These are phyloP conservation scores for Aviceda subcristata DNA, from an alignment of 2,113 vertebrate genomes.

Conservation along the genomic window DNA sequence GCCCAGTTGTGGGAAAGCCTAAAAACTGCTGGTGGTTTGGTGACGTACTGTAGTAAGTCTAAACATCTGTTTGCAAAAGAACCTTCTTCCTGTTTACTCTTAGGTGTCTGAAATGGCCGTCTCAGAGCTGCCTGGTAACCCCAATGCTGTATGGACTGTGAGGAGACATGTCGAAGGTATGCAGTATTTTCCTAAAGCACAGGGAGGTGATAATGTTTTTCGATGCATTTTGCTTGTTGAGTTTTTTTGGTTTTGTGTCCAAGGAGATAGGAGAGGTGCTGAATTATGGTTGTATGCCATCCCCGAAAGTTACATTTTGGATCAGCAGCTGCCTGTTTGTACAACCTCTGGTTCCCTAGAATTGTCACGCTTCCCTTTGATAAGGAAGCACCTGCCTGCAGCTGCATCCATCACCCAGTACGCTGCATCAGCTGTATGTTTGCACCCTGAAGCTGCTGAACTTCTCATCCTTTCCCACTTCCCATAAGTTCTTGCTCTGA, in stretches of 20 bases:
- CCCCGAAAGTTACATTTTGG: not conserved
- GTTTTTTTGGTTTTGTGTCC: not conserved
- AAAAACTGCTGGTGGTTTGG: not conserved
- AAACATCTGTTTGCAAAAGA: not conserved
- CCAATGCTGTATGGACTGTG: slow-evolving; percentile 98
- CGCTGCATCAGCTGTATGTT: not conserved
- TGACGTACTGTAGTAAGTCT: not conserved
- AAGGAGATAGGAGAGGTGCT: not conserved
- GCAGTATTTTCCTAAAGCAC: not conserved
- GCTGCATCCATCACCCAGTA: not conserved
- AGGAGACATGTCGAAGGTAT: slow-evolving; percentile 95
- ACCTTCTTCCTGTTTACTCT: slow-evolving; percentile 1
- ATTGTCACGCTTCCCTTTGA: not conserved
- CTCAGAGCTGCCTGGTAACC: slow-evolving; percentile 97
- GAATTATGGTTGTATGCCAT: not conserved
- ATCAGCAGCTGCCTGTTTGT: not conserved
- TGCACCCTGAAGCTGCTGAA: not conserved
- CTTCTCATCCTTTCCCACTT: not conserved
- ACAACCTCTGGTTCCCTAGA: not conserved
- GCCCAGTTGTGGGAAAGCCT: not conserved
- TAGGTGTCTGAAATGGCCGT: slow-evolving; percentile 99
- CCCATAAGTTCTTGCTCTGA: not conserved
- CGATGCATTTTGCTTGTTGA: not conserved
- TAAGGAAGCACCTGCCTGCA: not conserved
- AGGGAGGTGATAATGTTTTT: not conserved